phyloP scores from a whole-genome alignment of 2,888 invertebrate species.

The Dyspetes luteomarginatus region DNA sequence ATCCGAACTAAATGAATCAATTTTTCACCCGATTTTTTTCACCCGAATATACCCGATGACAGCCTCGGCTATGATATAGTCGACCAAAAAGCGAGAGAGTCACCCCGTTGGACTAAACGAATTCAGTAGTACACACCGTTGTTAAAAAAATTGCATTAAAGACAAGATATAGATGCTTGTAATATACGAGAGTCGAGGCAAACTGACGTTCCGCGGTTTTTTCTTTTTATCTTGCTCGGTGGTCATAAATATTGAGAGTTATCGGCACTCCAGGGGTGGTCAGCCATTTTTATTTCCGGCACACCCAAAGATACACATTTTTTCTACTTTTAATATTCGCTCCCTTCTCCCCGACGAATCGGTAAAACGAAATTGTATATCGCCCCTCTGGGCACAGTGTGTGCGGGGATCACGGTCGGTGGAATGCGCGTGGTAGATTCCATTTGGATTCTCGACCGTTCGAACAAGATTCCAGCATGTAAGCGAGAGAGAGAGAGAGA shows the following conservation, averaged over 20 bases:
- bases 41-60: too few species aligned
- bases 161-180: background rate
- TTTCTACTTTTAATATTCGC: conserved; percentile 33
- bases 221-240: conserved; percentile 37
- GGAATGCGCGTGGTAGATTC: conserved; percentile 63
- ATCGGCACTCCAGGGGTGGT: conserved; percentile 29
- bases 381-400: conserved; percentile 22
- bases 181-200: conserved; percentile 38
- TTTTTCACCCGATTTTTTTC: background rate
- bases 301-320: conserved; percentile 36
- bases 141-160: conserved; percentile 23
- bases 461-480: conserved; percentile 53
- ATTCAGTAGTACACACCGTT: background rate
- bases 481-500: conserved; percentile 15
- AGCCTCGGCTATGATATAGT: background rate
- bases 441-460: conserved; percentile 58
- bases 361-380: conserved; percentile 60
- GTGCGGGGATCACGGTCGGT: conserved; percentile 20
- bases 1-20: background rate
- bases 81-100: background rate
- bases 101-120: background rate
- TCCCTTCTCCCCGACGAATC: background rate
- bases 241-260: conserved; percentile 59
- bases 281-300: background rate
- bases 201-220: background rate